Percentiles rank a stretch among this genome's conserved stretches.
Evolutionary conservation across 1,140 invertebrate species (phyloP).

Genomic region (Coenobita brevimanus): DNA sequence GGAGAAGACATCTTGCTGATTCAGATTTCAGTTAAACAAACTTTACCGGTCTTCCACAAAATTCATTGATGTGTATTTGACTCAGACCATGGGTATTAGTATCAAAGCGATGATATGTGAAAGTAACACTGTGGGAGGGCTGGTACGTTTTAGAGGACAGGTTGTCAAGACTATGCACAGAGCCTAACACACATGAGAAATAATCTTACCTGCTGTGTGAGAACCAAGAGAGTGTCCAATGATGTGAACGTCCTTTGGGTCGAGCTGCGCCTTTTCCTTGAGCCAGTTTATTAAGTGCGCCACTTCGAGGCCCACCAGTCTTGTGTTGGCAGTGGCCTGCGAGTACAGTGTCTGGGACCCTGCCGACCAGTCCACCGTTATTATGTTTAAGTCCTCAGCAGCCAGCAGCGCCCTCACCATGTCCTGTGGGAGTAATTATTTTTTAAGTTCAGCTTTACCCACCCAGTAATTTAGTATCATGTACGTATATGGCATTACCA

Average conservation of each 20-base stretch:
- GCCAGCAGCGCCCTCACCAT: conserved; percentile 60
- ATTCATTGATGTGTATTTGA: too few species aligned
- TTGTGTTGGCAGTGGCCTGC: conserved; percentile 73
- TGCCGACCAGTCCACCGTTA: conserved; percentile 68
- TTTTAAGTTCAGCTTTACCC: not conserved
- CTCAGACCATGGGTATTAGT: too few species aligned
- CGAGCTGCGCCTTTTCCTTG: conserved; percentile 78
- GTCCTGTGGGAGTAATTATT: conserved; percentile 54
- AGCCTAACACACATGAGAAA: too few species aligned
- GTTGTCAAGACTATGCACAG: too few species aligned
- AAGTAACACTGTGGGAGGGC: too few species aligned
- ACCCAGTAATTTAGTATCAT: too few species aligned
- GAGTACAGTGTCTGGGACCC: conserved; percentile 73
- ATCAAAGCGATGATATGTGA: too few species aligned
- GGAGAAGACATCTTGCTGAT: too few species aligned
- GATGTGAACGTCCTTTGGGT: conserved; percentile 83
- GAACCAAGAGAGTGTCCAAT: conserved; percentile 90
- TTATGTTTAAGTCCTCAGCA: conserved; percentile 67
- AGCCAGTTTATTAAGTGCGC: conserved; percentile 85
- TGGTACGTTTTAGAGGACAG: too few species aligned
- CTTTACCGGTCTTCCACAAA: too few species aligned
- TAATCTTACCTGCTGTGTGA: conserved; percentile 83
- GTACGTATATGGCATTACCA: too few species aligned
- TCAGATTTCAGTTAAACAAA: too few species aligned
- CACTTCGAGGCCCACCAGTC: conserved; percentile 87